Conservation (phyloP, 2,113 vertebrate species). For the Montifringilla adamsi region DNA sequence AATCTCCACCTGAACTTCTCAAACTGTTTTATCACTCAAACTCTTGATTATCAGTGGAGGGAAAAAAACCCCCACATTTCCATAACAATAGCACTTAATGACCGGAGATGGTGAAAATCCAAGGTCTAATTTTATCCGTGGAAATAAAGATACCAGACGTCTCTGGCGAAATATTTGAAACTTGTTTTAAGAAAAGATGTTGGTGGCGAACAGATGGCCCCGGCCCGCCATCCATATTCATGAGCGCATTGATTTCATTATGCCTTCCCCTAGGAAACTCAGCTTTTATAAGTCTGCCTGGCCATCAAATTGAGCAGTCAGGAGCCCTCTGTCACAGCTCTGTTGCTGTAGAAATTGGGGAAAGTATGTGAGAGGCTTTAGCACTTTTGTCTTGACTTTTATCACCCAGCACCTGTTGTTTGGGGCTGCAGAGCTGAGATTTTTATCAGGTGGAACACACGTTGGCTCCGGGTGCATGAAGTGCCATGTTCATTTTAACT, state of each 20-base stretch:
- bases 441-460: not conserved
- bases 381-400: conserved; percentile 66
- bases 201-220: conserved; percentile 72
- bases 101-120: not conserved
- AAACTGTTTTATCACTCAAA: not conserved
- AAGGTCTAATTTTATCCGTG: conserved; percentile 5
- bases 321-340: conserved; percentile 67
- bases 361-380: conserved; percentile 46
- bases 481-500: not conserved
- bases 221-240: conserved; percentile 73
- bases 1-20: conserved; percentile 22
- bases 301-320: conserved; percentile 73
- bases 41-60: not conserved
- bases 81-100: conserved; percentile 13
- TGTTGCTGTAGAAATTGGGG: conserved; percentile 66
- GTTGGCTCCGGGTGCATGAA: not conserved
- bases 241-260: conserved; percentile 72
- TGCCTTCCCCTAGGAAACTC: conserved; percentile 69
- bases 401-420: conserved; percentile 58
- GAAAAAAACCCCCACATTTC: not conserved
- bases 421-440: not conserved
- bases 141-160: conserved; percentile 4
- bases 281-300: conserved; percentile 67
- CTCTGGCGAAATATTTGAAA: conserved; percentile 28
- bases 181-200: conserved; percentile 59